Evolutionary conservation across 2,888 invertebrate genomes (phyloP).

Genomic region (Leptopilina myrica): DNA sequence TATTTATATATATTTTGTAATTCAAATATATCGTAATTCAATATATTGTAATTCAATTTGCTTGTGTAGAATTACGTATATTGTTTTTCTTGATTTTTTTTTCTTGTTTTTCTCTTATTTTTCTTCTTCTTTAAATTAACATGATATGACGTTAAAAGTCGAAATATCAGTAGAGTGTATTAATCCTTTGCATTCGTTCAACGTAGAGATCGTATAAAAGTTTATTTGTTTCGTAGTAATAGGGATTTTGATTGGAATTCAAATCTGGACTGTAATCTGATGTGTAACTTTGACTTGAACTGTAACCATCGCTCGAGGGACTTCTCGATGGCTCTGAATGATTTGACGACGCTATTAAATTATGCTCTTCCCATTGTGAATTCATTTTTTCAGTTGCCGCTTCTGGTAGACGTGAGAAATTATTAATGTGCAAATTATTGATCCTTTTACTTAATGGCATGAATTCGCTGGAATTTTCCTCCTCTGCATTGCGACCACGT

Average conservation of each 20-base stretch:
- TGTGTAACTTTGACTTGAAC: slow-evolving; percentile 68
- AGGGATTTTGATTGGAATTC: slow-evolving; percentile 86
- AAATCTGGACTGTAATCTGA: slow-evolving; percentile 86
- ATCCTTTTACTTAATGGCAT: slow-evolving; percentile 93
- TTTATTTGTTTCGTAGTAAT: slow-evolving; percentile 91
- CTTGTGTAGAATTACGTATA: background rate
- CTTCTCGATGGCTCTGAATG: slow-evolving; percentile 72
- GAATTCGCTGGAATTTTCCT: slow-evolving; percentile 88
- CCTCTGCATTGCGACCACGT: slow-evolving; percentile 83
- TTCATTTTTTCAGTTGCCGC: slow-evolving; percentile 64
- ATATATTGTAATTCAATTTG: background rate
- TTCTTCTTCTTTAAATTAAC: too few species aligned
- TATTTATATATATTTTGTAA: background rate
- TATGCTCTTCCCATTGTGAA: slow-evolving; percentile 67
- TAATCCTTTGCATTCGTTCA: slow-evolving; percentile 84
- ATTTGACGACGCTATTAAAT: slow-evolving; percentile 71
- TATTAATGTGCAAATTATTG: slow-evolving; percentile 90
- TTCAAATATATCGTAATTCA: background rate
- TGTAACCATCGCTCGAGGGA: slow-evolving; percentile 71
- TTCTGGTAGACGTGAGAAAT: slow-evolving; percentile 71
- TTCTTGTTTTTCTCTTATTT: too few species aligned
- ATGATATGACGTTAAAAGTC: background rate
- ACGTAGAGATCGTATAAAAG: slow-evolving; percentile 90
- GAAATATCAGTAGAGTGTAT: slow-evolving; percentile 59
- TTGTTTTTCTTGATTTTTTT: background rate